Evolutionary conservation across 2,113 vertebrate genomes (phyloP).

Genomic region (Oostethus manadensis): DNA sequence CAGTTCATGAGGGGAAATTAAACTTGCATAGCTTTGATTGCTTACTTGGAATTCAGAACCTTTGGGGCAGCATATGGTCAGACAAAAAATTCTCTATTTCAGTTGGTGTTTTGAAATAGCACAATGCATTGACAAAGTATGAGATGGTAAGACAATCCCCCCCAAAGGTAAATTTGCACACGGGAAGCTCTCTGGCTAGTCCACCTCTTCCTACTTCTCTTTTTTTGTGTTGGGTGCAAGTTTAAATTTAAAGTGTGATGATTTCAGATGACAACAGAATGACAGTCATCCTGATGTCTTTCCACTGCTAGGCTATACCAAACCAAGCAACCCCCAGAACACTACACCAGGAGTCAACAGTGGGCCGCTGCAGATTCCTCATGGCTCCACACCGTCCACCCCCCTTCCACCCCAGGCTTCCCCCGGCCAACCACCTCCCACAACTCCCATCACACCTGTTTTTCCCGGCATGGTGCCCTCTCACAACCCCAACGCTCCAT

Average conservation of each 20-base stretch:
- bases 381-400: conserved; percentile 80
- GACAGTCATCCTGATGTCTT: conserved; percentile 17
- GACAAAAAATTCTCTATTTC: neutral
- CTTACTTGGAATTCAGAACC: conserved; percentile 32
- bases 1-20: conserved; percentile 27
- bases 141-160: conserved; percentile 3
- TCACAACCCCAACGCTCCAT: conserved; percentile 56
- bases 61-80: conserved; percentile 31
- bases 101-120: no score
- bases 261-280: neutral
- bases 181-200: conserved; percentile 25
- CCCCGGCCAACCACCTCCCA: conserved; percentile 73
- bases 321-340: conserved; percentile 80
- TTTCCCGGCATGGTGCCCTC: conserved; percentile 84
- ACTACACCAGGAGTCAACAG: conserved; percentile 60
- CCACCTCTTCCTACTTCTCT: conserved; percentile 11
- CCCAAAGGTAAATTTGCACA: conserved; percentile 43
- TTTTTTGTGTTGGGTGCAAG: conserved; percentile 4
- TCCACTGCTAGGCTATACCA: conserved; percentile 79
- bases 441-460: conserved; percentile 76
- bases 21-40: conserved; percentile 42
- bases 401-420: conserved; percentile 78
- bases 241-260: neutral
- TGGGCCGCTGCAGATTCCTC: conserved; percentile 77
- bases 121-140: neutral